Conservation (phyloP, 2,888 invertebrate genomes). For the Chamaedrilus cognettii region DNA sequence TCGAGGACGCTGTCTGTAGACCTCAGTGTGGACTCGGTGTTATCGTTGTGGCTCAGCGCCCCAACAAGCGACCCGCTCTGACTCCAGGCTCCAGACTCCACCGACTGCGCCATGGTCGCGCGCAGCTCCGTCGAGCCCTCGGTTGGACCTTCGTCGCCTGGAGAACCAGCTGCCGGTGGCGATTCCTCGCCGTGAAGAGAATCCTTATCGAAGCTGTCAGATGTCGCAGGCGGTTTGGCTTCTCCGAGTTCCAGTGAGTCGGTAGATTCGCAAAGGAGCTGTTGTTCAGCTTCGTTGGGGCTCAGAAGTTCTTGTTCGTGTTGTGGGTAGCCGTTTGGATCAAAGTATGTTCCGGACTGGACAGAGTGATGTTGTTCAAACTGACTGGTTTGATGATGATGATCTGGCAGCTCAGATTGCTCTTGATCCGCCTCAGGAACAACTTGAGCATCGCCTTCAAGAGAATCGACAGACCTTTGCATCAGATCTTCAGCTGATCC, state of each 20-base stretch:
- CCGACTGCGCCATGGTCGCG: slow-evolving; percentile 52
- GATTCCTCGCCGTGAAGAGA: slow-evolving; percentile 42
- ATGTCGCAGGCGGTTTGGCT: not conserved
- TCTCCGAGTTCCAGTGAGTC: slow-evolving; percentile 44
- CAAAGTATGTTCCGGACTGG: not conserved
- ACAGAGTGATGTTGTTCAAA: not conserved
- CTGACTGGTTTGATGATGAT: not conserved
- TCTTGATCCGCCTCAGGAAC: too few relatives aligned
- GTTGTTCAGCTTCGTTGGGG: not conserved
- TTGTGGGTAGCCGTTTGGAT: not conserved
- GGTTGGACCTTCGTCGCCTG: slow-evolving; percentile 41
- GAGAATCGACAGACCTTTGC: slow-evolving; percentile 45
- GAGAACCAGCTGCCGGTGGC: slow-evolving; percentile 46
- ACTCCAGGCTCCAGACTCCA: slow-evolving; percentile 48
- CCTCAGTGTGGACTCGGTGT: slow-evolving; percentile 30
- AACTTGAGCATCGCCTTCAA: too few relatives aligned
- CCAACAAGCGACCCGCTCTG: slow-evolving; percentile 32
- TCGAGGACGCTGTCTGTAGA: slow-evolving; percentile 25
- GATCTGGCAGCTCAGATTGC: slow-evolving; percentile 24
- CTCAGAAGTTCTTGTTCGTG: not conserved
- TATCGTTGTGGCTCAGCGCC: slow-evolving; percentile 26
- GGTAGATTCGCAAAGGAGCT: slow-evolving; percentile 44
- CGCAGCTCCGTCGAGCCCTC: slow-evolving; percentile 21
- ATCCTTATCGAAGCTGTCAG: slow-evolving; percentile 30
- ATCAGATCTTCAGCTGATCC: slow-evolving; percentile 28